Evolutionary conservation across 35 echinoderm and acorn worm genomes (phyloP).

Genomic region (Eucidaris tribuloides): DNA sequence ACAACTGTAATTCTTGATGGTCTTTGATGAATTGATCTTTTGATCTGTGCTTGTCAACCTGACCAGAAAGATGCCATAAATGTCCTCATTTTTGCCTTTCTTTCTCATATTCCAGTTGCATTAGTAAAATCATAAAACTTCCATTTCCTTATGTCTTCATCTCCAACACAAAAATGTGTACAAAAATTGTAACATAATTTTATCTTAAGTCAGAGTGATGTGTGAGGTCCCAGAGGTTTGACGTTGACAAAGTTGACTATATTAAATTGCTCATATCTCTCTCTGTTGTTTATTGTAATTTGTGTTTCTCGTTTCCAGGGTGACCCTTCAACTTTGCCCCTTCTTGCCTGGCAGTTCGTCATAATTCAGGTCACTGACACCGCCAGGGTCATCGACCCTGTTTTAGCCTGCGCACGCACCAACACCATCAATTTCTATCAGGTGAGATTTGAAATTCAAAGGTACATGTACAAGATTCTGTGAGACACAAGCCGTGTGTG

Average conservation of each 20-base stretch:
- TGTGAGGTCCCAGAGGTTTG: not conserved
- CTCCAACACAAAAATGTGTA: too few relatives aligned
- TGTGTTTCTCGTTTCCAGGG: constrained; percentile 57
- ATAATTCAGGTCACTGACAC: constrained; percentile 90
- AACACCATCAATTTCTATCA: constrained; percentile 90
- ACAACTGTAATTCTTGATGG: too few relatives aligned
- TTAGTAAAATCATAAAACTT: too few relatives aligned
- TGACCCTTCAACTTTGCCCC: constrained; percentile 73
- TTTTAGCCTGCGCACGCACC: constrained; percentile 82
- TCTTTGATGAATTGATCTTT: too few relatives aligned
- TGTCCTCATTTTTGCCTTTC: too few relatives aligned
- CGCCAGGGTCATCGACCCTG: constrained; percentile 85
- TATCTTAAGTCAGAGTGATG: too few relatives aligned
- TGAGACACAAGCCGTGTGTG: too few relatives aligned
- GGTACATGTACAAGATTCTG: too few relatives aligned
- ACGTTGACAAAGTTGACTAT: not conserved
- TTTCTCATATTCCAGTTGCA: too few relatives aligned
- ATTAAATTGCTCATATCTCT: not conserved
- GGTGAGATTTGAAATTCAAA: constrained; percentile 33
- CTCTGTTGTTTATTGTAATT: not conserved
- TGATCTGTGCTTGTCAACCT: too few relatives aligned
- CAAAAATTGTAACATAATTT: not conserved
- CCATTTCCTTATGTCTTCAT: too few relatives aligned
- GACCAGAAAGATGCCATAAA: too few relatives aligned
- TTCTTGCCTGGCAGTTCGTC: constrained; percentile 98